These are phyloP conservation scores for Maniola hyperantus DNA, from an alignment of 2,888 invertebrate genomes.

Conservation along the genomic window DNA sequence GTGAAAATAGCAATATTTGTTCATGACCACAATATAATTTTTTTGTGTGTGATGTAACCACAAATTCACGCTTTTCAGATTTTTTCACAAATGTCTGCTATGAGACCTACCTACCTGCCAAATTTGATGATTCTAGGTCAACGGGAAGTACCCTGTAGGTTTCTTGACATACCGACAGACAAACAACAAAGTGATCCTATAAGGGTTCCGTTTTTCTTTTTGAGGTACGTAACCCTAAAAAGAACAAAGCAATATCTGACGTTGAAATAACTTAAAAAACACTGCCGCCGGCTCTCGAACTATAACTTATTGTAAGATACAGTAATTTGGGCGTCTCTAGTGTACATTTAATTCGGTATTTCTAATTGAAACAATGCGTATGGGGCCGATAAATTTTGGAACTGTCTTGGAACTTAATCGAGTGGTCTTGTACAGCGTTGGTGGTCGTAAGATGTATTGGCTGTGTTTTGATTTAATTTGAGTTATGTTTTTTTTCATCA, in stretches of 20 bases:
- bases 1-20: too few relatives aligned
- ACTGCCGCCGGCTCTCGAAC: conserved; percentile 44
- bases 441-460: conserved; percentile 68
- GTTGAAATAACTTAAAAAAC: neutral
- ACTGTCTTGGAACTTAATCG: conserved; percentile 63
- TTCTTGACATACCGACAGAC: too few relatives aligned
- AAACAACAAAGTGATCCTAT: too few relatives aligned
- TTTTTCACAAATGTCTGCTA: too few relatives aligned
- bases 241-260: neutral
- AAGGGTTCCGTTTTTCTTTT: too few relatives aligned
- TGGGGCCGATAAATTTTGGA: conserved; percentile 65
- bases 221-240: too few relatives aligned
- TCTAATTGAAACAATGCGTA: conserved; percentile 79
- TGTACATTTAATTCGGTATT: conserved; percentile 71
- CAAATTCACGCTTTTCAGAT: too few relatives aligned
- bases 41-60: too few relatives aligned
- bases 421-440: conserved; percentile 59
- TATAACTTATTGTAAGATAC: conserved; percentile 49
- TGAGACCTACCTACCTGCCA: too few relatives aligned
- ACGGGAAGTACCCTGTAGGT: too few relatives aligned
- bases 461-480: conserved; percentile 52
- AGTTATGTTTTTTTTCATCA: conserved; percentile 33
- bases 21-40: too few relatives aligned
- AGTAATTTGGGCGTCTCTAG: conserved; percentile 75
- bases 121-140: too few relatives aligned